Evolutionary conservation across 2,113 vertebrate species (phyloP).

Genomic region (Zeus faber): DNA sequence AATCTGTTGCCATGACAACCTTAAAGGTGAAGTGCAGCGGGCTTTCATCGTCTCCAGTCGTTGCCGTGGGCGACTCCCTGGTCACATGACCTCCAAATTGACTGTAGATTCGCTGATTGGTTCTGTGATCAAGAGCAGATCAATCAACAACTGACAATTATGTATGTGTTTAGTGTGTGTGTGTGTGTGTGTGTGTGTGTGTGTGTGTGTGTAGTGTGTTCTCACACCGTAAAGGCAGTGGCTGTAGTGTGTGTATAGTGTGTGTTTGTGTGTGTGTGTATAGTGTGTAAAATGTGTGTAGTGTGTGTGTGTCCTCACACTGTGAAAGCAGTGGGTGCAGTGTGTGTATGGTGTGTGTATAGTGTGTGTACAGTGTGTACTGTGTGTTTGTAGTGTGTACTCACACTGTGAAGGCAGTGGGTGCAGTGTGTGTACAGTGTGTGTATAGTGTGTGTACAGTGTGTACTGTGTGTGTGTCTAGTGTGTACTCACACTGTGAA

Average conservation of each 20-base stretch:
- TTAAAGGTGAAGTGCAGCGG: neutral
- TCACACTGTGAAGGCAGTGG: neutral
- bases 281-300: too few species aligned
- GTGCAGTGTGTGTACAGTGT: neutral
- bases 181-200: neutral
- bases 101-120: neutral
- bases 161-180: neutral
- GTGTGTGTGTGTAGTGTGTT: neutral
- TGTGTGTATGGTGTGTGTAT: neutral
- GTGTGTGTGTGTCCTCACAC: neutral
- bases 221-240: neutral
- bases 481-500: neutral
- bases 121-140: neutral
- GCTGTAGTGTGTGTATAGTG: neutral
- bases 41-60: neutral
- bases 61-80: neutral
- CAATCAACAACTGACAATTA: neutral
- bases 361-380: neutral
- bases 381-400: neutral
- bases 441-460: neutral
- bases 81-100: constrained; percentile 1
- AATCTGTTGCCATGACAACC: neutral
- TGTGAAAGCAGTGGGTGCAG: too few species aligned
- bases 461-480: too few species aligned
- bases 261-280: neutral